These are phyloP conservation scores for Erpetoichthys calabaricus DNA, from an alignment of 2,797 vertebrate species.

Conservation along the genomic window DNA sequence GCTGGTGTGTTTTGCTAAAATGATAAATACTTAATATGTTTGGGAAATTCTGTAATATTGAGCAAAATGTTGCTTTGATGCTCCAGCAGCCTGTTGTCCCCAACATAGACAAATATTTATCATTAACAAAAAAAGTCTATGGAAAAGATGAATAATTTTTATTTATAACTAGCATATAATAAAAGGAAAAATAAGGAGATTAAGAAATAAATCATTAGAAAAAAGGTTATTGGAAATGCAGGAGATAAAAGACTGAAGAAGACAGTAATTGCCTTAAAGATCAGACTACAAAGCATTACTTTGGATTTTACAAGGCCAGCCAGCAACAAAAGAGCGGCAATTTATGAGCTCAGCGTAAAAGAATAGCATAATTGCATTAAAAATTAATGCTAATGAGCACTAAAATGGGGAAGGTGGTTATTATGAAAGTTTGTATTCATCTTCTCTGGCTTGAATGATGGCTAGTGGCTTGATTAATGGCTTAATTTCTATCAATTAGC, in stretches of 20 bases:
- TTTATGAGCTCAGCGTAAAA: slow-evolving; percentile 99
- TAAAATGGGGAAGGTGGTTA: slow-evolving; percentile 99
- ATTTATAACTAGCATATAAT: slow-evolving; percentile 20
- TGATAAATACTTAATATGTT: slow-evolving; percentile 2
- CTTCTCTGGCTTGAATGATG: slow-evolving; percentile 94
- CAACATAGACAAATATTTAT: slow-evolving; percentile 12
- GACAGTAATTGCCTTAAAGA: slow-evolving; percentile 98
- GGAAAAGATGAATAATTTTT: slow-evolving; percentile 36
- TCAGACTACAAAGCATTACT: slow-evolving; percentile 98
- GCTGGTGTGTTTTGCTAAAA: slow-evolving; percentile 4
- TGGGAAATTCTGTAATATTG: not conserved
- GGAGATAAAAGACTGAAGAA: slow-evolving; percentile 76
- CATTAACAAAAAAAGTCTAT: slow-evolving; percentile 30
- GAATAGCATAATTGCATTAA: slow-evolving; percentile 99
- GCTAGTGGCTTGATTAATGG: slow-evolving; percentile 99
- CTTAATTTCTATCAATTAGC: slow-evolving; percentile 99
- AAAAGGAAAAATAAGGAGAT: slow-evolving; percentile 27
- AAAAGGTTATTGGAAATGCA: slow-evolving; percentile 79
- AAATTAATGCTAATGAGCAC: slow-evolving; percentile 99
- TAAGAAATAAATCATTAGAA: slow-evolving; percentile 65
- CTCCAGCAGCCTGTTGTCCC: slow-evolving; percentile 5
- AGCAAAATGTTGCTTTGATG: slow-evolving; percentile 9
- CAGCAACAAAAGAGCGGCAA: slow-evolving; percentile 98
- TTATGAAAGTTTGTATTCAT: slow-evolving; percentile 99
- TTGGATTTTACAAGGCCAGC: slow-evolving; percentile 97